Base-by-base conservation (phyloP, 2,888 invertebrate genomes). In the Balanococcus diminutus region DNA sequence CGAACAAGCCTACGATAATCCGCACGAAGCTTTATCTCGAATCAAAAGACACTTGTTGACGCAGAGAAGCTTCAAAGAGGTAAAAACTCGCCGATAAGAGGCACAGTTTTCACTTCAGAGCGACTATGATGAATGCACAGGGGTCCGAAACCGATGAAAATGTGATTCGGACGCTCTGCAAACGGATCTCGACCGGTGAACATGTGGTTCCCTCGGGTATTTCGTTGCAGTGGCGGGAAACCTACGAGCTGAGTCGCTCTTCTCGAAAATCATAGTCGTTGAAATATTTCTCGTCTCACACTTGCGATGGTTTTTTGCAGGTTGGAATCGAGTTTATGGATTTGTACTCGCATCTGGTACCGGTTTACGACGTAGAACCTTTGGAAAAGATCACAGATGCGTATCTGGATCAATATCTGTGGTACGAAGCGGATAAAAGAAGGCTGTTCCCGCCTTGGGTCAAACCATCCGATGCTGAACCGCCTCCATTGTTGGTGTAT, bases 281-380 rank as follows among this genome's bases (percentile, higher is more conserved):
- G 5, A 61, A 1, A 56, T 61, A 14, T 11, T 19, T 36, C 36
- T n/a, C n/a, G n/a, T n/a, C n/a, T n/a, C n/a, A n/a, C n/a, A n/a
- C 0, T 5, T 51, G 56, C n/a, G n/a, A n/a, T 8, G 46, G 8
- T 39, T 88, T 86, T 86, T 72, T 88, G 42, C 89, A 96, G 95
- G 96, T 97, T 86, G 98, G 99, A 72, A 99, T 99, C 89, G 99
- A 99, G 90, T 99, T 99, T 90, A 99, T 99, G 99, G 99, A 99
- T 90, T 92, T 99, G 86, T 99, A 99, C 92, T 98, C 98, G 87
- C 99, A 99, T 89, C 91, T 99, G 87, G 98, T 99, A 87, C 99
- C 99, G 0, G 99, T 99, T 0, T 99, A 99, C 90, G 99, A 99
- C 90, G 98, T 99, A 67, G 99, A 99, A 89, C 99, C 99, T 0